Conservation (phyloP, 2,888 invertebrate genomes). For the Candidula unifasciata region DNA sequence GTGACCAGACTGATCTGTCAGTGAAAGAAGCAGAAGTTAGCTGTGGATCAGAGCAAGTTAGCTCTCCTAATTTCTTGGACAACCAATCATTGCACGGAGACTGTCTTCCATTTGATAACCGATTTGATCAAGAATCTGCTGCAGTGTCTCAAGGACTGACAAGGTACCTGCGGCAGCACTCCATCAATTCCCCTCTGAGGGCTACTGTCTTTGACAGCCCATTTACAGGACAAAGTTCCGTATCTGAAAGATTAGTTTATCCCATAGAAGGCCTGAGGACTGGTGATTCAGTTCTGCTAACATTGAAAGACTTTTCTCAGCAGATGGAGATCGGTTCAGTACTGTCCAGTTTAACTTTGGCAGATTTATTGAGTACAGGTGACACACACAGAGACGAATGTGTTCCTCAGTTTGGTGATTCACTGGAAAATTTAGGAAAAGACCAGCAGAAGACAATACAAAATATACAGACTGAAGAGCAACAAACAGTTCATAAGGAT, state of each 20-base stretch:
- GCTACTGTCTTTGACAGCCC: constrained; percentile 19
- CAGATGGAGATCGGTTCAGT: neutral
- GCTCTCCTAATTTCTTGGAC: neutral
- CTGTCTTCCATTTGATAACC: neutral
- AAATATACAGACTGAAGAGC: too few species aligned
- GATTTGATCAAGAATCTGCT: neutral
- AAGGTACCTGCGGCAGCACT: constrained; percentile 18
- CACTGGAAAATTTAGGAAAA: too few species aligned
- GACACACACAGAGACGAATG: too few species aligned
- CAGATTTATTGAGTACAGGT: too few species aligned
- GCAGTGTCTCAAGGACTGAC: constrained; percentile 19
- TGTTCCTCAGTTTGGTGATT: too few species aligned
- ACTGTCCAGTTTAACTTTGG: too few species aligned
- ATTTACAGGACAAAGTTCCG: neutral
- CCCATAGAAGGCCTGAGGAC: neutral
- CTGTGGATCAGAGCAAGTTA: neutral
- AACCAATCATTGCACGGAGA: neutral
- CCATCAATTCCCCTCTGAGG: neutral
- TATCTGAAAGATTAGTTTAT: constrained; percentile 27
- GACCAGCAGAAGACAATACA: too few species aligned
- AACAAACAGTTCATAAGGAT: too few species aligned
- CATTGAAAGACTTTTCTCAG: neutral
- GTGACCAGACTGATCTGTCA: neutral
- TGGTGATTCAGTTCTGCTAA: neutral
- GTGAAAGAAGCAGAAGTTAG: neutral